phyloP scores from a whole-genome alignment of 2,888 invertebrate genomes.

The Beris chalybata region DNA sequence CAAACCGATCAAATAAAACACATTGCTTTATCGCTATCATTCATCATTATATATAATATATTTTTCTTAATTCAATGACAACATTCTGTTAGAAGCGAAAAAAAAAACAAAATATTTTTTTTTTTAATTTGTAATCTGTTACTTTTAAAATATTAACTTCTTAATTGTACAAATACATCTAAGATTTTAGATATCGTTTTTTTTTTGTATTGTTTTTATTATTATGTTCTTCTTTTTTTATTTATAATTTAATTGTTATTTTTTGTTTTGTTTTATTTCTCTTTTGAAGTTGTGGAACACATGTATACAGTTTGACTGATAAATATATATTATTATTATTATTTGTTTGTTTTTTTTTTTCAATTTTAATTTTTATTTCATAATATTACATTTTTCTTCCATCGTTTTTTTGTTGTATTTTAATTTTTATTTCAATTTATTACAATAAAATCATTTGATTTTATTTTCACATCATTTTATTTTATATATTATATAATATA shows the following conservation, averaged over 20 bases:
- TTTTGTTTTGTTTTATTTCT: constrained; percentile 17
- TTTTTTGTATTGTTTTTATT: constrained; percentile 8
- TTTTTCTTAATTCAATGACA: constrained; percentile 29
- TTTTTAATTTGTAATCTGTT: constrained; percentile 23
- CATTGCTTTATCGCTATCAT: constrained; percentile 21
- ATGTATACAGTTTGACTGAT: constrained; percentile 37
- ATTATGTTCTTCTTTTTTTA: neutral
- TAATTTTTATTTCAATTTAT: constrained; percentile 14
- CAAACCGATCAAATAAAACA: neutral
- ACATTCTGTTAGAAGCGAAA: constrained; percentile 26
- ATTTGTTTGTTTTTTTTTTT: constrained; percentile 13
- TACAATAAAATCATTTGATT: neutral
- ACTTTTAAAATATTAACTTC: constrained; percentile 28
- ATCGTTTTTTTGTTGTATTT: constrained; percentile 5
- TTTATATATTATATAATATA: constrained; percentile 23
- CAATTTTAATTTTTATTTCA: constrained; percentile 8
- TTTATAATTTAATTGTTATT: neutral
- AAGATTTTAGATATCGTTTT: constrained; percentile 7
- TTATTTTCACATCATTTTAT: constrained; percentile 13
- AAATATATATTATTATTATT: constrained; percentile 5
- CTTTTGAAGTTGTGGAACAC: constrained; percentile 35
- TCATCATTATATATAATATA: constrained; percentile 26
- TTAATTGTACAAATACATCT: constrained; percentile 16
- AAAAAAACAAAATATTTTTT: constrained; percentile 23
- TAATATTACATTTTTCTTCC: constrained; percentile 8